These are phyloP conservation scores for Zaprionus obscuricornis DNA, from an alignment of 2,888 invertebrate genomes.

Conservation along the genomic window DNA sequence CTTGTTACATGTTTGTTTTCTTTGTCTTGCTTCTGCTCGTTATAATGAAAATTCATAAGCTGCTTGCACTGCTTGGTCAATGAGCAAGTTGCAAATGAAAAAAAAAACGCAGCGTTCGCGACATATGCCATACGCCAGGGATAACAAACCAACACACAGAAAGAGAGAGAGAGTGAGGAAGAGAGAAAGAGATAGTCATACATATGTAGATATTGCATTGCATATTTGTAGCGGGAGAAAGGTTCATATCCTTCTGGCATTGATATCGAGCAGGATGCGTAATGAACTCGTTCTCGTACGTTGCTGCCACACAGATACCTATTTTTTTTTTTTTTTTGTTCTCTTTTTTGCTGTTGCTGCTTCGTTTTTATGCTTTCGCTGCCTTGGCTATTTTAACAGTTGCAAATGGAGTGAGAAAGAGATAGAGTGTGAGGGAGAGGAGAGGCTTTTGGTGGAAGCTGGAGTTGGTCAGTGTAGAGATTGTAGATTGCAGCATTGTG, in stretches of 20 bases:
- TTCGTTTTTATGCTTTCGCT: constrained; percentile 13
- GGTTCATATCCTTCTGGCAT: too few relatives aligned
- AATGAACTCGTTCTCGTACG: constrained; percentile 76
- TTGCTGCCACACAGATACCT: too few relatives aligned
- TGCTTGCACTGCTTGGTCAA: constrained; percentile 40
- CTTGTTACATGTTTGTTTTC: too few relatives aligned
- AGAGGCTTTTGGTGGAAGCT: neutral
- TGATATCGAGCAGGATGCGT: constrained; percentile 55
- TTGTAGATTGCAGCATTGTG: constrained; percentile 8
- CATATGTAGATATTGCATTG: constrained; percentile 1
- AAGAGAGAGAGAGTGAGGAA: neutral
- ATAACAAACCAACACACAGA: constrained; percentile 8
- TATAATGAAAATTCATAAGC: constrained; percentile 74
- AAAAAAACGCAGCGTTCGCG: constrained; percentile 19
- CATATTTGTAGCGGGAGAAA: constrained; percentile 7
- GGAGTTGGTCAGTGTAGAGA: too few relatives aligned
- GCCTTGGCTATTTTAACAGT: constrained; percentile 54
- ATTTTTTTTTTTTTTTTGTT: neutral
- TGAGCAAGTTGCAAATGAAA: constrained; percentile 9
- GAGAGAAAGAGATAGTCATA: too few relatives aligned
- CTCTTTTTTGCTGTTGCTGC: neutral
- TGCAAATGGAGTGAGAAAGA: constrained; percentile 1
- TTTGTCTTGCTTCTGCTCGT: constrained; percentile 17
- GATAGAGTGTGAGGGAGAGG: neutral
- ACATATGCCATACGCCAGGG: constrained; percentile 31